These are phyloP conservation scores for Globicephala melas DNA, from an alignment of 2,113 vertebrate species.

Conservation along the genomic window DNA sequence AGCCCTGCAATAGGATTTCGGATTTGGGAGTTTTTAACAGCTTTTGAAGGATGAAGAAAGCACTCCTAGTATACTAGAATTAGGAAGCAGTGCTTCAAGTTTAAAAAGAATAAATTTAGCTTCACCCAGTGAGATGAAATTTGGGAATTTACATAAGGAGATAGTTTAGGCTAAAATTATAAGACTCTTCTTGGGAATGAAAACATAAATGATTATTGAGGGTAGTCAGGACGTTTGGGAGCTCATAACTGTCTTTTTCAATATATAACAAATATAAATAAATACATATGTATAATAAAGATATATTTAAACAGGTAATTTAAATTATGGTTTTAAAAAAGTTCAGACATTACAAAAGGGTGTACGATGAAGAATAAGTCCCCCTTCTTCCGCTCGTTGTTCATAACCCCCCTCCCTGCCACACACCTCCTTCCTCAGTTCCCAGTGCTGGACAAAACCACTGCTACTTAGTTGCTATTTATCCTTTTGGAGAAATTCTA, in stretches of 20 bases:
- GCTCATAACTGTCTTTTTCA: background rate
- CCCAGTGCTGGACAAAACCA: background rate
- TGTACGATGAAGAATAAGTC: background rate
- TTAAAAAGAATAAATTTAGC: background rate
- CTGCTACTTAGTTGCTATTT: background rate
- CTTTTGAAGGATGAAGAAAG: background rate
- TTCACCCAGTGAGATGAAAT: background rate
- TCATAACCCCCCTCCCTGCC: background rate
- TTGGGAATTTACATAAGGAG: background rate
- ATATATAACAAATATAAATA: background rate
- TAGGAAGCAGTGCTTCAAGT: background rate
- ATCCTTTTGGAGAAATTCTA: background rate
- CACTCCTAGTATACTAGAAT: background rate
- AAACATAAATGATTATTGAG: background rate
- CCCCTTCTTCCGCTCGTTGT: background rate
- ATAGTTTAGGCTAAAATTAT: slow-evolving; percentile 23
- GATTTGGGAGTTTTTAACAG: slow-evolving; percentile 17
- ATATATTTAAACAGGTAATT: background rate
- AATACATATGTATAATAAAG: background rate
- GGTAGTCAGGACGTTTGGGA: background rate
- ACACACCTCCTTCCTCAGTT: background rate
- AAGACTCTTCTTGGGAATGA: slow-evolving; percentile 1
- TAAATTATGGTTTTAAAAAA: background rate
- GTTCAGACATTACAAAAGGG: background rate
- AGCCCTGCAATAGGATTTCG: background rate